Conservation (phyloP, 1,140 invertebrate genomes). For the Anthonomus grandis region DNA sequence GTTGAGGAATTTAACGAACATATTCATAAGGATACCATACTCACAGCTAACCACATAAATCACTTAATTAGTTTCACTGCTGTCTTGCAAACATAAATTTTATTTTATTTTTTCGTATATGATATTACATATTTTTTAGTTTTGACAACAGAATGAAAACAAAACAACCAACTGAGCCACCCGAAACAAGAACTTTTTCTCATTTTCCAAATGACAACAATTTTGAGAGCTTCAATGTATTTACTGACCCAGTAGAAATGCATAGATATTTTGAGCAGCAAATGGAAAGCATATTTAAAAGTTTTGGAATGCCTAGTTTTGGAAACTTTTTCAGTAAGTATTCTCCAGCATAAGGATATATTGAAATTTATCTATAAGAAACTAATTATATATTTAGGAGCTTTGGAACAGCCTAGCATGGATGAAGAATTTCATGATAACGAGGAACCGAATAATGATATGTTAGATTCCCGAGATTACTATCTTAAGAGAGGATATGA, state of each 20-base stretch:
- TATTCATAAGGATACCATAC: no score
- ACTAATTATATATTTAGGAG: background rate
- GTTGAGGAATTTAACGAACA: no score
- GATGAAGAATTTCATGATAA: background rate
- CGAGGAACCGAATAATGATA: slow-evolving; percentile 3
- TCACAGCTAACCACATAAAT: no score
- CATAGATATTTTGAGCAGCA: slow-evolving; percentile 52
- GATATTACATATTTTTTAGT: no score
- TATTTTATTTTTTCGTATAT: no score
- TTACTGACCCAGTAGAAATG: slow-evolving; percentile 51
- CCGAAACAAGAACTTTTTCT: no score
- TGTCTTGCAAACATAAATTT: no score
- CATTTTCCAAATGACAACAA: no score
- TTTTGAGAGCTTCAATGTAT: slow-evolving; percentile 44
- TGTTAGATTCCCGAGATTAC: slow-evolving; percentile 46
- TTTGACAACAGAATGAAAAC: no score
- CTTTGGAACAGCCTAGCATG: background rate
- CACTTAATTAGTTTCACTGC: no score
- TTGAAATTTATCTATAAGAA: background rate
- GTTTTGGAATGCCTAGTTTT: slow-evolving; percentile 36
- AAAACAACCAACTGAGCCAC: no score
- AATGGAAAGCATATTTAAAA: slow-evolving; percentile 48
- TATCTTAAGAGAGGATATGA: slow-evolving; percentile 48
- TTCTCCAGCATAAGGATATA: no score
- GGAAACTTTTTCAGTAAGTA: slow-evolving; percentile 37